A percentile compares a stretch with the other conserved stretches of the same genome.
phyloP scores from a whole-genome alignment of 2,113 vertebrate species.

The Cranoglanis bouderius region DNA sequence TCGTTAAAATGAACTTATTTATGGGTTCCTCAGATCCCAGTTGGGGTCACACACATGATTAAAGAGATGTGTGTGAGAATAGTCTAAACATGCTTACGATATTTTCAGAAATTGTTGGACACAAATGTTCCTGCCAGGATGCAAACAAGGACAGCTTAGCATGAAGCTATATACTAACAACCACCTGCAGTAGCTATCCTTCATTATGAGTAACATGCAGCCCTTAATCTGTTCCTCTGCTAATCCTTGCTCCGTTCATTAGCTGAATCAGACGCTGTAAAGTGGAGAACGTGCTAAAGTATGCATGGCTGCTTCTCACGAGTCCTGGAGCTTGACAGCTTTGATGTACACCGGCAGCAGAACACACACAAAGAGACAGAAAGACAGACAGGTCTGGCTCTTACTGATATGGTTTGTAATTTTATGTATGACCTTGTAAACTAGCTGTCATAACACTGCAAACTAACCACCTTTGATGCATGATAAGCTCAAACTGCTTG shows the following conservation, averaged over 20 bases:
- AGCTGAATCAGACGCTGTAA: not conserved
- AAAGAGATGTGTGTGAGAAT: no score
- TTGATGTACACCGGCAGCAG: constrained; percentile 18
- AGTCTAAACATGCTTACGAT: no score
- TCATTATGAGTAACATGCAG: not conserved
- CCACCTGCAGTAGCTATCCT: no score
- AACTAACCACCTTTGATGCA: constrained; percentile 31
- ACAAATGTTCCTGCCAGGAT: not conserved
- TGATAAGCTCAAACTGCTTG: constrained; percentile 22
- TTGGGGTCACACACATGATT: not conserved
- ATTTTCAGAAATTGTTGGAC: not conserved
- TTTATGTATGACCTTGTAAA: constrained; percentile 41
- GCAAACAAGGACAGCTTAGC: not conserved
- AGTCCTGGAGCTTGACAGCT: constrained; percentile 14
- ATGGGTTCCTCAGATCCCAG: not conserved
- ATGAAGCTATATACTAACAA: not conserved
- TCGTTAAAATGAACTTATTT: not conserved
- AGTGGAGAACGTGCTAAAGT: not conserved
- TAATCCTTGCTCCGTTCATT: not conserved
- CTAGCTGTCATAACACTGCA: constrained; percentile 41
- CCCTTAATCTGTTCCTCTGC: not conserved
- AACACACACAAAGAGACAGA: constrained; percentile 26
- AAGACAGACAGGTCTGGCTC: constrained; percentile 16
- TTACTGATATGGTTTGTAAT: constrained; percentile 41
- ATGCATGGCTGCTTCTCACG: not conserved